Evolutionary conservation across 1,140 invertebrate species (phyloP), one percentile per base, ranked within the genome.

Genomic region (Tetramorium alpestre): DNA sequence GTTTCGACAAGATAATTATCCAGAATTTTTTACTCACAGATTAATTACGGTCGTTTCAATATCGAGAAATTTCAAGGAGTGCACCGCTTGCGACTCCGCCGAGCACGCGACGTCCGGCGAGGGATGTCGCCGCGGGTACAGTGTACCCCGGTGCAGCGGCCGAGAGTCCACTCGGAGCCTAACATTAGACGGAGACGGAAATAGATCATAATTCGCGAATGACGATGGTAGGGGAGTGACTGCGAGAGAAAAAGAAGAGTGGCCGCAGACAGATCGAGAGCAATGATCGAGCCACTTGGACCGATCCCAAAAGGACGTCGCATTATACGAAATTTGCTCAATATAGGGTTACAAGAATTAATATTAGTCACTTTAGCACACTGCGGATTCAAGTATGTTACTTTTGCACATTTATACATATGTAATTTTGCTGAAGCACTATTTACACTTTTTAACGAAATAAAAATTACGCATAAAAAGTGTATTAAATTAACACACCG

Each of bases 131-230:
- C 49, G 54, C 62, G 84, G 62, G 86, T 84, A 87, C 69, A 88
- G 77, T 91, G 89, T 87, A 89, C 81, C 85, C 88, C 77, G 89
- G 87, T 81, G 87, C 84, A 76, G 70, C 80, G 67, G 87, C 33
- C 65, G 41, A 85, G 72, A 49, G 70, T 73, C 77, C 88, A 92
- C 84, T 88, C 88, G 72, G 58, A 81, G 69, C 92, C 93, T 93
- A 93, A 92, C 91, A 93, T 94, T 94, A 94, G 93, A 93, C 91
- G 91, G 93, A 92, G 89, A 87, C 92, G 91, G 89, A 94, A 94
- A 93, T 94, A 93, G 92, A 92, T 85, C 89, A 94, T 93, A 93
- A 93, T 93, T 93, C 89, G 89, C 88, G 92, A 93, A 93, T 93
- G 85, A 85, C 82, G 82, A 88, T 85, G 44, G 47, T 11, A 75